phyloP scores from a whole-genome alignment of 2,113 vertebrate species.

The Jaculus jaculus region DNA sequence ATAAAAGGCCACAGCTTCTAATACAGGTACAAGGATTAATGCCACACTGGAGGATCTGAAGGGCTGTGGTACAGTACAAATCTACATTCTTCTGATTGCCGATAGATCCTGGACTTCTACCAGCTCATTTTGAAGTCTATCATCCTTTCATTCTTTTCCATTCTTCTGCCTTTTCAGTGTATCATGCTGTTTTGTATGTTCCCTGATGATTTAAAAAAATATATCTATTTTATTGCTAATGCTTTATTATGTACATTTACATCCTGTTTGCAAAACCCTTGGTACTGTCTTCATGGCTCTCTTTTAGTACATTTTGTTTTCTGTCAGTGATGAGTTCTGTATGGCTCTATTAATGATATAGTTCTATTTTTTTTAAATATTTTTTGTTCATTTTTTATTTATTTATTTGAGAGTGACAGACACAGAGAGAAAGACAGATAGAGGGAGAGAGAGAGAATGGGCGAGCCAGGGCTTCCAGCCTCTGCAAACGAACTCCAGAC shows the following conservation, averaged over 20 bases:
- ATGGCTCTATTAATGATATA: background rate
- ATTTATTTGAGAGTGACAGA: no score
- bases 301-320: background rate
- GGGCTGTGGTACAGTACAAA: background rate
- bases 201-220: background rate
- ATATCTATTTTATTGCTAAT: background rate
- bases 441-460: no score
- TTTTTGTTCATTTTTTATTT: no score
- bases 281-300: background rate
- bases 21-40: background rate
- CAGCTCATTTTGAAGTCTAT: background rate
- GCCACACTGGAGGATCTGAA: background rate
- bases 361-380: no score
- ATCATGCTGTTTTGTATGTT: background rate
- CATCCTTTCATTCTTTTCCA: background rate
- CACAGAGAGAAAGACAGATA: no score
- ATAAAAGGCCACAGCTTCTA: background rate
- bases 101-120: background rate
- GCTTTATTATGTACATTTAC: background rate
- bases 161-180: background rate
- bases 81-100: background rate
- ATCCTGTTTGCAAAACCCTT: background rate
- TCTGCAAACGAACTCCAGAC: no score
- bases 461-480: no score
- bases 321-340: background rate